Conservation (phyloP, 2,113 vertebrate genomes). For the Galemys pyrenaicus region DNA sequence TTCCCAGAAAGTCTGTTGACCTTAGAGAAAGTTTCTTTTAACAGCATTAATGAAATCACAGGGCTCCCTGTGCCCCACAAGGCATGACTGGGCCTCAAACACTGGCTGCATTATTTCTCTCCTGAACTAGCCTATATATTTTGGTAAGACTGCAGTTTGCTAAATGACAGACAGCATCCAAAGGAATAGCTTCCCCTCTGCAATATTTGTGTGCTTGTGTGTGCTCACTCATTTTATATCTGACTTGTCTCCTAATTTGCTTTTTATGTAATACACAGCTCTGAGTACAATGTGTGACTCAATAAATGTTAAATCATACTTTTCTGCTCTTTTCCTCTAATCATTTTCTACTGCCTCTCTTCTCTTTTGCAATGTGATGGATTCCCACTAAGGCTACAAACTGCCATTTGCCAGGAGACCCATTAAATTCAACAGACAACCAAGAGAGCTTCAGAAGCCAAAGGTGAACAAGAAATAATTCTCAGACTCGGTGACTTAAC, state of each 20-base stretch:
- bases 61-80: neutral
- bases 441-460: conserved; percentile 44
- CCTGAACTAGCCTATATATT: conserved; percentile 10
- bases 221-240: conserved; percentile 49
- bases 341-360: conserved; percentile 40
- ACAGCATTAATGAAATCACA: conserved; percentile 54
- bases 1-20: conserved; percentile 67
- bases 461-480: conserved; percentile 69
- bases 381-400: conserved; percentile 47
- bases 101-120: neutral
- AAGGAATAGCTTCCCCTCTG: conserved; percentile 31
- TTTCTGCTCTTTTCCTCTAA: conserved; percentile 57
- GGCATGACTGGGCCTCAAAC: neutral
- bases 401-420: neutral
- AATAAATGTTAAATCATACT: conserved; percentile 46
- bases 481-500: conserved; percentile 44
- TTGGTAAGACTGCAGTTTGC: conserved; percentile 14
- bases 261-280: conserved; percentile 59
- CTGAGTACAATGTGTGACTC: conserved; percentile 54
- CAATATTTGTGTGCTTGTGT: neutral
- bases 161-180: conserved; percentile 27
- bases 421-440: conserved; percentile 66
- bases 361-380: conserved; percentile 3
- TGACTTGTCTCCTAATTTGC: conserved; percentile 63
- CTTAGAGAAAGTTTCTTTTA: conserved; percentile 65